Base-by-base conservation (phyloP, 1,140 invertebrate species). In the Pentalonia nigronervosa region DNA sequence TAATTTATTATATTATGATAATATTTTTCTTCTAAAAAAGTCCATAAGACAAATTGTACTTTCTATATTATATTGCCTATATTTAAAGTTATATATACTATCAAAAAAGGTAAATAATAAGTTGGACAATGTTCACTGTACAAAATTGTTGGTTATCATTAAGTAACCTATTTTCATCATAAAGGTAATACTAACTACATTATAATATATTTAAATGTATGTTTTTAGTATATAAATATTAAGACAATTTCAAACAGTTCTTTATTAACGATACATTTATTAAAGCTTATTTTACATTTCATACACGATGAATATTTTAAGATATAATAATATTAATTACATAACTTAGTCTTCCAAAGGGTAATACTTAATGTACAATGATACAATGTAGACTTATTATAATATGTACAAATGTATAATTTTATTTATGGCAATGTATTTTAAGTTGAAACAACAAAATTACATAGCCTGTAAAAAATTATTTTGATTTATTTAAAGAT, bases 181-280 rank as follows among this genome's bases (percentile, higher is more conserved):
- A 41, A 41, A 48, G 47, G 47, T 84, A 45, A 23, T 84, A 84
- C 36, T 23, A 45, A 84, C 81, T 84, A 86, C n/a, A 87, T 30
- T 87, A n/a, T n/a, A 3, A 30, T 87, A 4, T 8, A 23, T 34
- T 34, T 53, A n/a, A 34, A 34, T 36, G 20, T 34, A 50, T 89
- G 21, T 25, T 56, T 6, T 56, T 6, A 56, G 41, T 41, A 23
- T 41, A 56, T 41, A 89, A 53, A 53, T 53, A 56, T 41, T 89
- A 56, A 56, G 88, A 11, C 50, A 56, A 34, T 41, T 36, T 41
- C 88, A 90, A 90, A 90, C 25, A 90, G 60, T 45, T 90, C 23
- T 90, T 90, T 67, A 90, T 90, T 41, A 90, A 90, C 89, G 89
- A 67, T 90, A 67, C 25, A 90, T 90, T 90, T 90, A 90, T 90